A percentile compares a stretch with the other conserved stretches of the same genome.
These are phyloP conservation scores for Chalcis sispes DNA, from an alignment of 2,888 invertebrate species.

Conservation along the genomic window DNA sequence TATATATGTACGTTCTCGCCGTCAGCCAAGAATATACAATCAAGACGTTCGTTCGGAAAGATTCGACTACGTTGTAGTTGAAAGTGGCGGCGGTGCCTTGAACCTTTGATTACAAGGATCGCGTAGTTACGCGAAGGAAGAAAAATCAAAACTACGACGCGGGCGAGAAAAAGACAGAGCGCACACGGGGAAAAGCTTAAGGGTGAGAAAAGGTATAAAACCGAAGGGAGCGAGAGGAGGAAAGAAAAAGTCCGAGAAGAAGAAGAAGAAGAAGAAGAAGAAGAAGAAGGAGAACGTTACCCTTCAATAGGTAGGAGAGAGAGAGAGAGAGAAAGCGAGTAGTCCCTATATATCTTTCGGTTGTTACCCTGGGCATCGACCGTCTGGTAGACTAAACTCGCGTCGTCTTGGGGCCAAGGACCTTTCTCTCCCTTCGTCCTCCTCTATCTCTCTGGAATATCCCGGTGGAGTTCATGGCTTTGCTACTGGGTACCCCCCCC, in stretches of 20 bases:
- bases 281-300: not conserved
- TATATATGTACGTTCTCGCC: no score
- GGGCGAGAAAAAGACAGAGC: not conserved
- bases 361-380: slow-evolving; percentile 73
- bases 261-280: slow-evolving; percentile 19
- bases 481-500: no score
- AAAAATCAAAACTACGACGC: slow-evolving; percentile 20
- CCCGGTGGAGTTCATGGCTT: no score
- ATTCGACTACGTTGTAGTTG: no score
- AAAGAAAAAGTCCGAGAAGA: not conserved
- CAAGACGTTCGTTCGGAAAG: no score
- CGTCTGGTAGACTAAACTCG: slow-evolving; percentile 70
- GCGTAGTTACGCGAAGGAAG: slow-evolving; percentile 27
- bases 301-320: slow-evolving; percentile 10
- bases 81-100: not conserved
- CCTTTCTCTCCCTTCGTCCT: no score
- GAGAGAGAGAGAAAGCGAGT: slow-evolving; percentile 25
- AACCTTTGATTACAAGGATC: slow-evolving; percentile 15
- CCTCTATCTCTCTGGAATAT: slow-evolving; percentile 40
- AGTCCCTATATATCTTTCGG: slow-evolving; percentile 63
- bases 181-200: slow-evolving; percentile 13
- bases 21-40: no score
- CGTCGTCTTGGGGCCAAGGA: slow-evolving; percentile 70
- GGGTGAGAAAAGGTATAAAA: not conserved
- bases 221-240: slow-evolving; percentile 11